A percentile compares a stretch with the other conserved stretches of the same genome.
Conservation (phyloP, 1,140 invertebrate genomes). For the Bradynema listronoti region DNA sequence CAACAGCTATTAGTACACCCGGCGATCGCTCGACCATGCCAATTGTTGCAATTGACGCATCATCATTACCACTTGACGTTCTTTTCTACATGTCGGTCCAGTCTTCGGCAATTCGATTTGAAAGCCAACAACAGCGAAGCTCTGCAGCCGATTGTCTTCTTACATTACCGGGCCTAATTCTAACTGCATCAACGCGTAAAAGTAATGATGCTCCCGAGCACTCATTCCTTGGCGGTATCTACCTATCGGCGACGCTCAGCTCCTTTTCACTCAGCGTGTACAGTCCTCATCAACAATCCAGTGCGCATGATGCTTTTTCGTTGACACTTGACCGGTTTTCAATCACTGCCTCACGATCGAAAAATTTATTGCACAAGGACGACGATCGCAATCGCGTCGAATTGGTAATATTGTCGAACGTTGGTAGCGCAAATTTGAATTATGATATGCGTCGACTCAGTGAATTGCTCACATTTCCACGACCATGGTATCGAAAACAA, state of each 20-base stretch:
- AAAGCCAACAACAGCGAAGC: slow-evolving; percentile 53
- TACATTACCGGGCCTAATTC: slow-evolving; percentile 82
- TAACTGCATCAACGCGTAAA: slow-evolving; percentile 61
- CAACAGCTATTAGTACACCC: too few species aligned
- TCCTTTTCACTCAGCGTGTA: slow-evolving; percentile 49
- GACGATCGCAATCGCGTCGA: slow-evolving; percentile 28
- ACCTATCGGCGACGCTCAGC: slow-evolving; percentile 45
- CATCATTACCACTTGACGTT: slow-evolving; percentile 93
- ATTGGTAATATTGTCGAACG: slow-evolving; percentile 64
- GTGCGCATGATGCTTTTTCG: slow-evolving; percentile 46
- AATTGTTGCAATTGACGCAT: slow-evolving; percentile 58
- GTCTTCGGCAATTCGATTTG: slow-evolving; percentile 83
- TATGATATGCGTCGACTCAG: slow-evolving; percentile 95
- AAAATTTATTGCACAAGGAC: slow-evolving; percentile 39
- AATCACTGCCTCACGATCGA: slow-evolving; percentile 48
- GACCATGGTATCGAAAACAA: slow-evolving; percentile 80
- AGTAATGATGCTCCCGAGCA: slow-evolving; percentile 51
- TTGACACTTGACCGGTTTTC: slow-evolving; percentile 44
- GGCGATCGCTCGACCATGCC: slow-evolving; percentile 55
- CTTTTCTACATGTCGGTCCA: slow-evolving; percentile 97
- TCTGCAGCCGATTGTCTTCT: slow-evolving; percentile 86
- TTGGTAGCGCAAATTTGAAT: slow-evolving; percentile 94
- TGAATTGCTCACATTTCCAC: slow-evolving; percentile 92
- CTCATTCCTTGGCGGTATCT: slow-evolving; percentile 48
- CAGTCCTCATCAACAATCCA: slow-evolving; percentile 43